A percentile compares a stretch with the other conserved stretches of the same genome.
Conservation (phyloP, 1,140 invertebrate genomes). For the Coenobita brevimanus region DNA sequence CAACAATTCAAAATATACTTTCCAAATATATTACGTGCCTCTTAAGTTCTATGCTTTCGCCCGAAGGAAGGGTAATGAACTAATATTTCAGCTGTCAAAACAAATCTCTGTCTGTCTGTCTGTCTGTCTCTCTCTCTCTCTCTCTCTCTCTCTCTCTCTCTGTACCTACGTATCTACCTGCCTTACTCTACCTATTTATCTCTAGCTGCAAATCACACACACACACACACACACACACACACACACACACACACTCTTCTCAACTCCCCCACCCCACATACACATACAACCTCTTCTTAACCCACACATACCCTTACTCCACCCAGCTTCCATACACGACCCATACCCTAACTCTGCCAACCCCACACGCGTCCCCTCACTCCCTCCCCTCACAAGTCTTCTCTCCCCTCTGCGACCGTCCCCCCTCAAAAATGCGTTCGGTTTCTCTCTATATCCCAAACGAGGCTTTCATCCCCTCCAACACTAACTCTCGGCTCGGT, state of each 20-base stretch:
- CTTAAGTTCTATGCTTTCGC: too few species aligned
- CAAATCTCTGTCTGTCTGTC: too few species aligned
- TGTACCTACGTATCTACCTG: too few species aligned
- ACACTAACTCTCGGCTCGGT: neutral
- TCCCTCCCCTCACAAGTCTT: neutral
- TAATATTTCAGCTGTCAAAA: too few species aligned
- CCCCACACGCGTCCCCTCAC: neutral
- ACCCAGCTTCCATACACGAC: neutral
- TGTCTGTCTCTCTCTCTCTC: too few species aligned
- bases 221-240: conserved; percentile 10
- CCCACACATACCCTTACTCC: neutral
- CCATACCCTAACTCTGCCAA: neutral
- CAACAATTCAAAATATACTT: too few species aligned
- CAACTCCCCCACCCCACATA: neutral
- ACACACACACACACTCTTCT: neutral
- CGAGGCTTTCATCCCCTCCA: conserved; percentile 10
- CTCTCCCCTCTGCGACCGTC: neutral
- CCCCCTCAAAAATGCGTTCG: neutral
- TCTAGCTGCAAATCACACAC: too few species aligned
- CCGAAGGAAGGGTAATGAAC: too few species aligned
- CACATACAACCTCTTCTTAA: neutral
- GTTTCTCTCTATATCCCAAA: neutral
- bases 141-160: too few species aligned
- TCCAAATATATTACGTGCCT: too few species aligned
- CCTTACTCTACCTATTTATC: too few species aligned